phyloP scores from a whole-genome alignment of 2,113 vertebrate genomes.

The Nerophis lumbriciformis region DNA sequence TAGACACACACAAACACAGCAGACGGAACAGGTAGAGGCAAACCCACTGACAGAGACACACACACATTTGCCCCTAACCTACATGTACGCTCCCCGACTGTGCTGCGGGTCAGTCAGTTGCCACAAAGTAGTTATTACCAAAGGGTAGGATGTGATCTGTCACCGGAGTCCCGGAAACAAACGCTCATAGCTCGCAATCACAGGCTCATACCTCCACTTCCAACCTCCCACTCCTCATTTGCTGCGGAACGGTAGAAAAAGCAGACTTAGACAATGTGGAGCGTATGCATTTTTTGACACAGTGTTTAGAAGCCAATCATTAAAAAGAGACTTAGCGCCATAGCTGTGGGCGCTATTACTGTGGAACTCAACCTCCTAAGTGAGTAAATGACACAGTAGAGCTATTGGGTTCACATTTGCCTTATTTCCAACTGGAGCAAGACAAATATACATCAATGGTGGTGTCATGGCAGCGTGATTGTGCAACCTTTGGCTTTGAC shows the following conservation, averaged over 20 bases:
- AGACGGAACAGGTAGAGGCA: slow-evolving; percentile 36
- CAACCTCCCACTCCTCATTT: slow-evolving; percentile 17
- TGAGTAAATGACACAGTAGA: slow-evolving; percentile 25
- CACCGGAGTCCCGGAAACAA: slow-evolving; percentile 42
- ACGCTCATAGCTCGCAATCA: slow-evolving; percentile 29
- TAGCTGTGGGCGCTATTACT: slow-evolving; percentile 20
- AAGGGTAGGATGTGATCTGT: slow-evolving; percentile 33
- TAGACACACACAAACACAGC: slow-evolving; percentile 26
- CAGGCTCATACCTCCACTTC: slow-evolving; percentile 40
- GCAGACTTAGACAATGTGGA: slow-evolving; percentile 24
- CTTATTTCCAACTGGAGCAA: slow-evolving; percentile 32
- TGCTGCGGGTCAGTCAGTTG: slow-evolving; percentile 44
- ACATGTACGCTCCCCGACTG: slow-evolving; percentile 44
- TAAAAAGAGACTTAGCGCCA: slow-evolving; percentile 6
- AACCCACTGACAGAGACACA: slow-evolving; percentile 20
- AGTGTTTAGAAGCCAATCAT: slow-evolving; percentile 7
- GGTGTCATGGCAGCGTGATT: slow-evolving; percentile 27
- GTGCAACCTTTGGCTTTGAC: slow-evolving; percentile 35
- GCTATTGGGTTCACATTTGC: slow-evolving; percentile 18
- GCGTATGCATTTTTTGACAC: slow-evolving; percentile 1
- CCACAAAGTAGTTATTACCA: slow-evolving; percentile 44
- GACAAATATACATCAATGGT: slow-evolving; percentile 25
- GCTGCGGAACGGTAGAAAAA: slow-evolving; percentile 17
- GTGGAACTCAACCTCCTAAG: not conserved
- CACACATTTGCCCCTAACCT: slow-evolving; percentile 33